Conservation (phyloP, 2,113 vertebrate species). For the Lanius collurio region DNA sequence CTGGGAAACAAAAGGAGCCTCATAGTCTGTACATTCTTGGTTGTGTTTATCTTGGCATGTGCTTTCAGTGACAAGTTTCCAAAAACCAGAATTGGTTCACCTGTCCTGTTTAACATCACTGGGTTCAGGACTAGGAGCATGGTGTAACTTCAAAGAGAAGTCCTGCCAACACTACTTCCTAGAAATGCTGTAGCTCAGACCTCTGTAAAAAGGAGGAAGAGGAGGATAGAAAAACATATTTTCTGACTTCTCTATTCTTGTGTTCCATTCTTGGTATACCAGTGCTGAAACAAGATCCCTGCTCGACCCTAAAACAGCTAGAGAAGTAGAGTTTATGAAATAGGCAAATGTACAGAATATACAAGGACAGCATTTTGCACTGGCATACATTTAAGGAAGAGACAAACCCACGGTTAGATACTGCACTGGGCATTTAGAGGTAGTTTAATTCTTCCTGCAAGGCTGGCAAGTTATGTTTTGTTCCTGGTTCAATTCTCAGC, state of each 20-base stretch:
- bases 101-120: background rate
- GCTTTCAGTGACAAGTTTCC: background rate
- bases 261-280: background rate
- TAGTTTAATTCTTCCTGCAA: background rate
- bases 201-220: background rate
- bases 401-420: background rate
- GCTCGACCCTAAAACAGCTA: background rate
- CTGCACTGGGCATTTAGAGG: background rate
- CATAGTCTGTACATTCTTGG: background rate
- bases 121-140: background rate
- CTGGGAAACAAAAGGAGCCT: background rate
- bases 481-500: background rate
- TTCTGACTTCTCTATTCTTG: background rate
- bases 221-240: accelerated
- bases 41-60: background rate
- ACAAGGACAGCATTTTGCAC: background rate
- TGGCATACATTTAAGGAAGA: background rate
- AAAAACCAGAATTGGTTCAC: background rate
- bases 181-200: background rate
- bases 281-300: background rate
- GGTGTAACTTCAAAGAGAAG: background rate
- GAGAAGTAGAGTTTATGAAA: background rate
- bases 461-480: background rate
- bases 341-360: background rate
- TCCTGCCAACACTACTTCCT: background rate